Percentiles rank a stretch among this genome's conserved stretches.
Evolutionary conservation across 2,113 vertebrate genomes (phyloP).

Genomic region (Oenanthe oenanthe): DNA sequence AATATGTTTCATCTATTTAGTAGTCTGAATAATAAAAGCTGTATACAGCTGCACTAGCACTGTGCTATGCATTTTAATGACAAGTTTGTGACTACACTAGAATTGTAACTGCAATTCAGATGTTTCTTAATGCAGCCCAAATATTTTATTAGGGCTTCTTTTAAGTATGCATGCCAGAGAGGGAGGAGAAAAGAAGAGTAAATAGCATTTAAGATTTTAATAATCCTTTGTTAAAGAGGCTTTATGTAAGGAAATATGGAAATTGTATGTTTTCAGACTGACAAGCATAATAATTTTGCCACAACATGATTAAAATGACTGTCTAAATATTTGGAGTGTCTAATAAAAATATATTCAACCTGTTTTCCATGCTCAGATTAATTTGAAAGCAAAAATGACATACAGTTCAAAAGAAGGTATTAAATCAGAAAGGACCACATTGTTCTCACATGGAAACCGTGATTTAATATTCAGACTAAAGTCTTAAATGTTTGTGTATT

Average conservation of each 20-base stretch:
- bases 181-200: constrained; percentile 67
- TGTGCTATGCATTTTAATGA: constrained; percentile 78
- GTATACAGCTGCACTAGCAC: constrained; percentile 76
- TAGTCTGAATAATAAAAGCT: constrained; percentile 77
- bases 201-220: constrained; percentile 79
- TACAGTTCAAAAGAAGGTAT: constrained; percentile 75
- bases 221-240: constrained; percentile 75
- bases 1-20: constrained; percentile 79
- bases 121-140: constrained; percentile 75
- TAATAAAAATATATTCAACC: constrained; percentile 71
- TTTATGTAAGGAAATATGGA: constrained; percentile 75
- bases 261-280: constrained; percentile 78
- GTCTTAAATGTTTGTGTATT: constrained; percentile 71
- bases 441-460: constrained; percentile 70
- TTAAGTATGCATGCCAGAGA: constrained; percentile 29
- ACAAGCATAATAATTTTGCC: constrained; percentile 76
- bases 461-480: constrained; percentile 74
- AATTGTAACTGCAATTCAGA: constrained; percentile 77
- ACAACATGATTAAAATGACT: constrained; percentile 77
- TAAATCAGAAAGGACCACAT: constrained; percentile 73
- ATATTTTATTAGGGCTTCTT: constrained; percentile 69
- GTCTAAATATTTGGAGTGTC: constrained; percentile 80
- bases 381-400: constrained; percentile 75
- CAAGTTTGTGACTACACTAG: constrained; percentile 73
- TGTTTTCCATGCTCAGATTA: constrained; percentile 73